A percentile compares a stretch with the other conserved stretches of the same genome.
Conservation (phyloP, 2,113 vertebrate genomes). For the Marcusenius ussheri region DNA sequence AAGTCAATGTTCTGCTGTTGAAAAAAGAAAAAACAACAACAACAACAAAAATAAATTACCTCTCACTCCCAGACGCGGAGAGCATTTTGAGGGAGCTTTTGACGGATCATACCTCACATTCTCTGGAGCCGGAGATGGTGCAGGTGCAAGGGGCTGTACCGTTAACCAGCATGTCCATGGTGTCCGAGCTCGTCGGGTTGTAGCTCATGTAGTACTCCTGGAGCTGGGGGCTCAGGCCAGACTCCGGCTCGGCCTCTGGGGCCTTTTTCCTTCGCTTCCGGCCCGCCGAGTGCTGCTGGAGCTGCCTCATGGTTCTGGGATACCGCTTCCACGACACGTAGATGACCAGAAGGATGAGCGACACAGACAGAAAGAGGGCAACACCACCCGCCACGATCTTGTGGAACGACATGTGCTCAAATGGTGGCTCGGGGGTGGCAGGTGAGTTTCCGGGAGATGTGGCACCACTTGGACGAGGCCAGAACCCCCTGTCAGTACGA, state of each 20-base stretch:
- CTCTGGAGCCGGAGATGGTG: conserved; percentile 93
- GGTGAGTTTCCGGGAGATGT: conserved; percentile 48
- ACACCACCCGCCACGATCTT: conserved; percentile 93
- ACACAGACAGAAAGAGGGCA: conserved; percentile 87
- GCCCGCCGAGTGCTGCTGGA: conserved; percentile 87
- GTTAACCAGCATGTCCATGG: conserved; percentile 85
- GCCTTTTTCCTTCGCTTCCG: conserved; percentile 88
- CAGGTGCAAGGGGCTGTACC: conserved; percentile 89
- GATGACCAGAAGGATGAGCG: conserved; percentile 92
- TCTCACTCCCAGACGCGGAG: conserved; percentile 74
- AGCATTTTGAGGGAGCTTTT: conserved; percentile 56
- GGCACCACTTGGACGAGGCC: conserved; percentile 32
- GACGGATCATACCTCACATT: conserved; percentile 90
- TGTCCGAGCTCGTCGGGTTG: conserved; percentile 89
- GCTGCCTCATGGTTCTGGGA: conserved; percentile 88
- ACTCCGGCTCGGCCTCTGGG: conserved; percentile 71
- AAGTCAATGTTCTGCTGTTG: background rate
- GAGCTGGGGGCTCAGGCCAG: conserved; percentile 86
- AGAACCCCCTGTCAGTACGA: conserved; percentile 41
- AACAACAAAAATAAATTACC: conserved; percentile 62
- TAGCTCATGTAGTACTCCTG: conserved; percentile 99
- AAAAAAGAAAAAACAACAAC: conserved; percentile 5
- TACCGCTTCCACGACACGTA: conserved; percentile 95
- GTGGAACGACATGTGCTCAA: conserved; percentile 90
- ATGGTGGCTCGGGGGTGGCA: conserved; percentile 72